Evolutionary conservation across 1,140 invertebrate genomes (phyloP).

Genomic region (Mamestra configurata): DNA sequence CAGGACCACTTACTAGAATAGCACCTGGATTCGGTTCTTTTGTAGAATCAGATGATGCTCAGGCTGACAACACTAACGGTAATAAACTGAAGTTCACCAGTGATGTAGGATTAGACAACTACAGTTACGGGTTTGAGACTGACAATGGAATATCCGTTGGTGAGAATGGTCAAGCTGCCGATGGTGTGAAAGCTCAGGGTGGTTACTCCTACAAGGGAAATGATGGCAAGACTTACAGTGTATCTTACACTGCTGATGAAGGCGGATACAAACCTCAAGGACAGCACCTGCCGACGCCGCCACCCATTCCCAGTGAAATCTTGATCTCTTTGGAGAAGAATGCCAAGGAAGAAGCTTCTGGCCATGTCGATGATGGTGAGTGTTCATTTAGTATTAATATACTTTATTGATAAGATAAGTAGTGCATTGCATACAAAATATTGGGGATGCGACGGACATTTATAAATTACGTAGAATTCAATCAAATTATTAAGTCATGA

Average conservation of each 20-base stretch:
- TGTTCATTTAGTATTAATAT: neutral
- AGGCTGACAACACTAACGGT: slow-evolving; percentile 59
- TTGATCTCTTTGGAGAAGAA: slow-evolving; percentile 88
- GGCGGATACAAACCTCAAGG: slow-evolving; percentile 89
- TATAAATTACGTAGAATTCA: too few relatives aligned
- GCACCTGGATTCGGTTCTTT: slow-evolving; percentile 50
- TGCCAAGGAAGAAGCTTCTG: slow-evolving; percentile 75
- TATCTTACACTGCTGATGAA: slow-evolving; percentile 90
- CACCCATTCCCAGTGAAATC: slow-evolving; percentile 92
- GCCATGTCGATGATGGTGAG: slow-evolving; percentile 78
- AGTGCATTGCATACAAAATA: too few relatives aligned
- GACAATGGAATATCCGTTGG: slow-evolving; percentile 90
- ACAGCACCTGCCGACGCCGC: slow-evolving; percentile 90
- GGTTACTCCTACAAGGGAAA: slow-evolving; percentile 71
- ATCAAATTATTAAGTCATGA: too few relatives aligned
- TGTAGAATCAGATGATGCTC: slow-evolving; percentile 53
- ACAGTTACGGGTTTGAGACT: slow-evolving; percentile 89
- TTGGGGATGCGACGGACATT: too few relatives aligned
- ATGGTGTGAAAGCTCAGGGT: slow-evolving; percentile 71
- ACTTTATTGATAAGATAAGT: neutral
- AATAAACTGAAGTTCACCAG: slow-evolving; percentile 69
- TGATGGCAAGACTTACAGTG: slow-evolving; percentile 73
- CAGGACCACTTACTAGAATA: slow-evolving; percentile 1
- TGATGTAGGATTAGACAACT: slow-evolving; percentile 71
- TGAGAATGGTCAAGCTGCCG: slow-evolving; percentile 77